Conservation (phyloP, 2,113 vertebrate genomes). For the Sturnira hondurensis region DNA sequence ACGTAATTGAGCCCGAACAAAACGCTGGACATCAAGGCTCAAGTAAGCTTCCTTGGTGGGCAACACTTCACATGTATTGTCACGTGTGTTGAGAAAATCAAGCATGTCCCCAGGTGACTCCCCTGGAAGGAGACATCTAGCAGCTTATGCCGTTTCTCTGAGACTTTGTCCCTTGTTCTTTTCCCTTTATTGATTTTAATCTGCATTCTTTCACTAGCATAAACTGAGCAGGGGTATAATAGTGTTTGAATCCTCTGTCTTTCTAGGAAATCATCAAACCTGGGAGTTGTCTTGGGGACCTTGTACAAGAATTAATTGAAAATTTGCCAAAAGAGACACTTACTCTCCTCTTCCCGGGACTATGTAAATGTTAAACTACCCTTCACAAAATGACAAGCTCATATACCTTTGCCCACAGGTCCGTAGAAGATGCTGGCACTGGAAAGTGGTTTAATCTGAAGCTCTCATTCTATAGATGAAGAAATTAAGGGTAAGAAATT, state of each 20-base stretch:
- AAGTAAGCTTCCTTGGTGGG: neutral
- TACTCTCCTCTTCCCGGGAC: neutral
- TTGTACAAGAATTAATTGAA: neutral
- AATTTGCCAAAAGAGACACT: neutral
- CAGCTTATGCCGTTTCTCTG: neutral
- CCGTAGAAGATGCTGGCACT: neutral
- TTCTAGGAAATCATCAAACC: neutral
- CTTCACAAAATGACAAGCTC: neutral
- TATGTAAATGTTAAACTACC: neutral
- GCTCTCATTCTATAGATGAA: neutral
- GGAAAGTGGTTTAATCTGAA: neutral
- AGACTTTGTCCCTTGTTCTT: neutral
- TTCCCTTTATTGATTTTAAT: neutral
- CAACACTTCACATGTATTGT: neutral
- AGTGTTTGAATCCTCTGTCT: neutral
- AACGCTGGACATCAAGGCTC: neutral
- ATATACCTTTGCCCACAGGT: neutral
- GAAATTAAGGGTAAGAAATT: neutral
- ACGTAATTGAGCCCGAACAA: neutral
- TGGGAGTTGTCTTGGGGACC: neutral
- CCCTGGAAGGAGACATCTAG: neutral
- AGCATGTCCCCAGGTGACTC: neutral
- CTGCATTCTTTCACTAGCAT: neutral
- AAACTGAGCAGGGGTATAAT: neutral
- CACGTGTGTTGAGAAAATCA: neutral